phyloP scores from a whole-genome alignment of 2,113 vertebrate species.

The Mungos mungo region DNA sequence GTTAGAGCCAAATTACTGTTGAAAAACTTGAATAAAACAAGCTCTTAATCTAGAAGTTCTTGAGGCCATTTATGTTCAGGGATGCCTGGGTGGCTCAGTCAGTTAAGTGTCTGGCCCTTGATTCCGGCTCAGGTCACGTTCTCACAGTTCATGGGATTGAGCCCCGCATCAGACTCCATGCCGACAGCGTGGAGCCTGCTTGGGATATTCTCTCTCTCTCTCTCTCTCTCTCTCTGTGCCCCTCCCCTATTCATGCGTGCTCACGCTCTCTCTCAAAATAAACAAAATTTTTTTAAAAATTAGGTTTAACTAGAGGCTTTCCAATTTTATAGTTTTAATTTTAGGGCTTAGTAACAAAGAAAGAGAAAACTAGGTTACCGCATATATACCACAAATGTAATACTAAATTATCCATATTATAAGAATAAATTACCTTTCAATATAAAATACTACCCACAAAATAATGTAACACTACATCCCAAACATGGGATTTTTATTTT shows the following conservation, averaged over 20 bases:
- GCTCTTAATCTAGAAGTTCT: neutral
- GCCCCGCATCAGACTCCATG: too few relatives aligned
- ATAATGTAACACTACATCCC: neutral
- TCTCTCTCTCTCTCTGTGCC: too few relatives aligned
- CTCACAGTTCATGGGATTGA: too few relatives aligned
- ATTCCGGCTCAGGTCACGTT: too few relatives aligned
- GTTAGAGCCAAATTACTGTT: neutral
- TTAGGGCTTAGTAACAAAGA: neutral
- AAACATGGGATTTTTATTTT: neutral
- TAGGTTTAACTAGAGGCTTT: neutral
- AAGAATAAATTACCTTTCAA: neutral
- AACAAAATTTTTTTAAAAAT: neutral
- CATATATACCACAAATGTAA: constrained; percentile 17
- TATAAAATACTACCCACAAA: neutral
- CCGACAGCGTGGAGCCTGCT: too few relatives aligned
- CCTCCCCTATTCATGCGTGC: too few relatives aligned
- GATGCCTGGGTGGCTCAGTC: too few relatives aligned
- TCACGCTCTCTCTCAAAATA: too few relatives aligned
- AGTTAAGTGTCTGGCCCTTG: too few relatives aligned
- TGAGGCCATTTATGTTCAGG: neutral
- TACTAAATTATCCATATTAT: neutral
- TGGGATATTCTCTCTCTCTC: too few relatives aligned
- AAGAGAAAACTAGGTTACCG: neutral
- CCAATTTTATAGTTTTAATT: neutral
- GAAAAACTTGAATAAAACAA: neutral